phyloP scores from a whole-genome alignment of 2,113 vertebrate genomes.

The Platichthys stellatus region DNA sequence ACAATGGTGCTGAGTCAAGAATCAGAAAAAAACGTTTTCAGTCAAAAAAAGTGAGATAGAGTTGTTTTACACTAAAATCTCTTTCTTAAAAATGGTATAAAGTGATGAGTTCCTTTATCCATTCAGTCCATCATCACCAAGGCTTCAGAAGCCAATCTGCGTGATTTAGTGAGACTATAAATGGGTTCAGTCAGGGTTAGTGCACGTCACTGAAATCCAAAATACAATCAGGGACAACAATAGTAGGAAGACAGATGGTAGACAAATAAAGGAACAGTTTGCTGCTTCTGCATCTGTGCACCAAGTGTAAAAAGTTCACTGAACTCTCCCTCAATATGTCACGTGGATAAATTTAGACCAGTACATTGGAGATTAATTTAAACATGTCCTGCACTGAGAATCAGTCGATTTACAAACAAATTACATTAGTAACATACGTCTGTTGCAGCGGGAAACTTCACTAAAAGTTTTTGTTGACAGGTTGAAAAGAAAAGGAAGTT shows the following conservation, averaged over 20 bases:
- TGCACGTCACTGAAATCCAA: slow-evolving; percentile 48
- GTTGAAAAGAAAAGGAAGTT: slow-evolving; percentile 30
- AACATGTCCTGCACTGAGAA: not conserved
- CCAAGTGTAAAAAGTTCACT: not conserved
- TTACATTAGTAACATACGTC: not conserved
- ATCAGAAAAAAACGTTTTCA: too few species aligned
- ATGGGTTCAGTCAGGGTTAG: slow-evolving; percentile 14
- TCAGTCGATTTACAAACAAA: not conserved
- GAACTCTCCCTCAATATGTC: not conserved
- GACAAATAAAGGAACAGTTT: slow-evolving; percentile 12
- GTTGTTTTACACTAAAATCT: too few species aligned
- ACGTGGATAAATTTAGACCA: not conserved
- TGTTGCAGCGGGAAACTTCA: not conserved
- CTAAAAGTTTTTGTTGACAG: slow-evolving; percentile 19
- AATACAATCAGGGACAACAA: slow-evolving; percentile 73
- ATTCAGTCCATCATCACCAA: not conserved
- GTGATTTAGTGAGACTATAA: slow-evolving; percentile 8
- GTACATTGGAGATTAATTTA: not conserved
- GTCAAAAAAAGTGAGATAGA: too few species aligned
- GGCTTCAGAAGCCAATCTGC: not conserved
- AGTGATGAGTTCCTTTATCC: not conserved
- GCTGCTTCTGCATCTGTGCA: not conserved
- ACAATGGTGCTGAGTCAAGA: too few species aligned
- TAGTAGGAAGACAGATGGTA: slow-evolving; percentile 65
- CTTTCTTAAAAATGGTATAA: too few species aligned